Conservation (phyloP, 2,888 invertebrate species). For the Lomographa bimaculata region DNA sequence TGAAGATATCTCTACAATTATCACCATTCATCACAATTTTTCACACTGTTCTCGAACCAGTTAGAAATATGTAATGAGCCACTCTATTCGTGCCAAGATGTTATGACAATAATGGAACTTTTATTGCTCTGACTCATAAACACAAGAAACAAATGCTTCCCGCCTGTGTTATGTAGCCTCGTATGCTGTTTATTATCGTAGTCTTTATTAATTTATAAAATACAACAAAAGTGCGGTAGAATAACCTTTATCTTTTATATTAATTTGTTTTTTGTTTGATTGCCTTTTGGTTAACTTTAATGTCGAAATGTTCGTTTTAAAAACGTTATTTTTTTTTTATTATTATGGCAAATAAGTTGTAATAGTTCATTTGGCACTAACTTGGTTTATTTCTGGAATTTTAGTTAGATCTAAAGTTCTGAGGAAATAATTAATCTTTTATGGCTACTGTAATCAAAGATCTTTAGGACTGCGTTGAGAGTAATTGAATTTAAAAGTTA, state of each 20-base stretch:
- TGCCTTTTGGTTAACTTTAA: constrained; percentile 5
- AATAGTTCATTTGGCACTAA: too few relatives aligned
- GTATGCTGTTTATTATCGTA: constrained; percentile 28
- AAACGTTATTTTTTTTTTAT: too few relatives aligned
- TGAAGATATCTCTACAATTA: constrained; percentile 30
- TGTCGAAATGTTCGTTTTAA: background rate
- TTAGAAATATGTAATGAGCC: constrained; percentile 33
- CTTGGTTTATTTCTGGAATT: constrained; percentile 8
- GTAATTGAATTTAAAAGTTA: too few relatives aligned
- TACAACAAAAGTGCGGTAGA: constrained; percentile 6
- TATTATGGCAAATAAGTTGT: too few relatives aligned
- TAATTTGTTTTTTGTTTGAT: constrained; percentile 5
- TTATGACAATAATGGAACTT: constrained; percentile 54
- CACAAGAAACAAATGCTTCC: constrained; percentile 44
- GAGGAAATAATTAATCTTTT: too few relatives aligned
- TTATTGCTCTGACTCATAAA: constrained; percentile 51
- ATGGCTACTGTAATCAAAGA: too few relatives aligned
- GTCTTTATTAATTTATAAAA: constrained; percentile 13
- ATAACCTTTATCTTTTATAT: constrained; percentile 3
- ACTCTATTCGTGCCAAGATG: constrained; percentile 49
- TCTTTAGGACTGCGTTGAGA: too few relatives aligned
- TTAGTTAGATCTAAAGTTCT: constrained; percentile 1
- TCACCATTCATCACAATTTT: constrained; percentile 31
- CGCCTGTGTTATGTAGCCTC: constrained; percentile 15
- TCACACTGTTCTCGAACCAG: constrained; percentile 31